phyloP scores from a whole-genome alignment of 2,797 vertebrate genomes.

The Apogon talboti region DNA sequence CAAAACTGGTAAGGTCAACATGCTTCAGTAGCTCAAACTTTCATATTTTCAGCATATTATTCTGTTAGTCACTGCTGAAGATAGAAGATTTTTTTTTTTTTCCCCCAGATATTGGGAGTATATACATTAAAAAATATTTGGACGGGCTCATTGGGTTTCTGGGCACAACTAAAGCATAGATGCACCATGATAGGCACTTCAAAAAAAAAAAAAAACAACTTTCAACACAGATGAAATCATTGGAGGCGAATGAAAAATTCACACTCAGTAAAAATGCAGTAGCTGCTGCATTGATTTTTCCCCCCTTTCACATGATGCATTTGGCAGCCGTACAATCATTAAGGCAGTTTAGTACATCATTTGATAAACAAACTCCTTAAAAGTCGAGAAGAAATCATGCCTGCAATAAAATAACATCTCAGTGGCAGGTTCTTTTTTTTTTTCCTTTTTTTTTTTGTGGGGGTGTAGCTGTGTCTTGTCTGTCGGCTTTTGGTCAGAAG shows the following conservation, averaged over 20 bases:
- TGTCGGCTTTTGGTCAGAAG: conserved; percentile 66
- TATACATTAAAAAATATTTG: conserved; percentile 39
- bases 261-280: conserved; percentile 69
- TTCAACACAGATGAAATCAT: conserved; percentile 67
- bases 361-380: conserved; percentile 66
- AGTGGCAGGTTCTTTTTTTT: conserved; percentile 39
- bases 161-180: conserved; percentile 57
- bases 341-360: conserved; percentile 67
- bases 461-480: conserved; percentile 37
- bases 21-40: conserved; percentile 46
- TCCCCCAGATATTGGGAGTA: neutral
- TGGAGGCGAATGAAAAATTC: conserved; percentile 70
- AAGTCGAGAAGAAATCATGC: conserved; percentile 49
- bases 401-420: conserved; percentile 39
- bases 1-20: conserved; percentile 29
- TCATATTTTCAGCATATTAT: neutral
- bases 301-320: conserved; percentile 43
- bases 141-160: conserved; percentile 53
- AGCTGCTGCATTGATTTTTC: conserved; percentile 60
- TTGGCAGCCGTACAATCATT: conserved; percentile 66
- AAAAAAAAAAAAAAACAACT: conserved; percentile 53
- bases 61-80: too few species aligned
- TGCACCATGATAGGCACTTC: conserved; percentile 67
- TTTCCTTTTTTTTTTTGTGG: conserved; percentile 25
- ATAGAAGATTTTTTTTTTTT: too few species aligned